Percentiles rank a stretch among this genome's conserved stretches.
Conservation (phyloP, 2,888 invertebrate species). For the Himalopsyche japonica region DNA sequence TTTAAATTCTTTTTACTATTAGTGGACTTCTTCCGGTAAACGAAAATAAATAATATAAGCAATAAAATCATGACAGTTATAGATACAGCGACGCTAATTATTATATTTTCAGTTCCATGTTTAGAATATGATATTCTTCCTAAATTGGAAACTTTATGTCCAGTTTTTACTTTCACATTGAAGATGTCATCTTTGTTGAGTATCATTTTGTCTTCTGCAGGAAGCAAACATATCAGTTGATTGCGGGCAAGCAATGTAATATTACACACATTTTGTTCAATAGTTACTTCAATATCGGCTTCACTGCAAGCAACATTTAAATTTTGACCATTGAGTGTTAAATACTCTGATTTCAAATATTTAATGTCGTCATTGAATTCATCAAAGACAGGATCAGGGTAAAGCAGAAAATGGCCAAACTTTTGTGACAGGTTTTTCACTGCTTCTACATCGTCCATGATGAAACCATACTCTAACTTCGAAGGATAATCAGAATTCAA, state of each 20-base stretch:
- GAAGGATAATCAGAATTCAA: conserved; percentile 82
- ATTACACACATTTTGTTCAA: conserved; percentile 89
- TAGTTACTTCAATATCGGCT: conserved; percentile 84
- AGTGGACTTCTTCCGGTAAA: conserved; percentile 92
- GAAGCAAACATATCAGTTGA: conserved; percentile 93
- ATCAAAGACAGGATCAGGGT: conserved; percentile 89
- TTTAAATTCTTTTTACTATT: conserved; percentile 96
- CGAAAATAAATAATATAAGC: conserved; percentile 85
- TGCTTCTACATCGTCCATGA: conserved; percentile 91
- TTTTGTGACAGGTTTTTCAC: conserved; percentile 76
- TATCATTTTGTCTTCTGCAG: conserved; percentile 70
- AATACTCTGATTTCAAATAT: conserved; percentile 93
- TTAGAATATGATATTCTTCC: conserved; percentile 88
- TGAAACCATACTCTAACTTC: conserved; percentile 88
- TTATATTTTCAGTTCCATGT: conserved; percentile 81
- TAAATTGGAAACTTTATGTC: conserved; percentile 81
- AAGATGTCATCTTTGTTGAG: conserved; percentile 69
- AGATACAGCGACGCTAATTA: conserved; percentile 79
- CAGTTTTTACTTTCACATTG: conserved; percentile 86
- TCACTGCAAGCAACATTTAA: conserved; percentile 90
- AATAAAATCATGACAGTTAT: conserved; percentile 76
- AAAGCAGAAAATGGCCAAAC: conserved; percentile 78
- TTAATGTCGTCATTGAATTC: conserved; percentile 87
- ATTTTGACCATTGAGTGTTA: conserved; percentile 92
- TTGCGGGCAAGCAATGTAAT: conserved; percentile 90